Percentiles rank a stretch among this genome's conserved stretches.
These are phyloP conservation scores for Crenuchus spilurus DNA, from an alignment of 2,797 vertebrate species.

Conservation along the genomic window DNA sequence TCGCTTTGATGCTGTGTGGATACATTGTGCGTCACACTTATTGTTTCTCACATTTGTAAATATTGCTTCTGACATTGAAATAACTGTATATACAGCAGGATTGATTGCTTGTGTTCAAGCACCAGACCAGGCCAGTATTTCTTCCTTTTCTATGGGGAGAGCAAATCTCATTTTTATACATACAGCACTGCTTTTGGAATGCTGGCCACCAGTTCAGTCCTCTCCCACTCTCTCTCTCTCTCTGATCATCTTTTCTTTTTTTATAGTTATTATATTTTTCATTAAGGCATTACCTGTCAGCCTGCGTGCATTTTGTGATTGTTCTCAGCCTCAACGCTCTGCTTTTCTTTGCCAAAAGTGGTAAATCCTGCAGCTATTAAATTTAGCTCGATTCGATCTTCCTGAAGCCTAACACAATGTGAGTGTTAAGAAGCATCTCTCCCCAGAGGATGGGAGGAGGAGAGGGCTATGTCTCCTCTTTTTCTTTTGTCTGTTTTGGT, in stretches of 20 bases:
- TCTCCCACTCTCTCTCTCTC: constrained; percentile 6
- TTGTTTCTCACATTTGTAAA: constrained; percentile 13
- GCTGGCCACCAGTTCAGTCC: constrained; percentile 18
- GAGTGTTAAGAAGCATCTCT: constrained; percentile 65
- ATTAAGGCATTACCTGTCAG: constrained; percentile 32
- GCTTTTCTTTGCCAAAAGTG: constrained; percentile 31
- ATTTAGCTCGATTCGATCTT: constrained; percentile 56
- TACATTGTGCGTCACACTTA: neutral
- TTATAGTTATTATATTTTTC: constrained; percentile 17
- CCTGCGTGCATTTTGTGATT: constrained; percentile 16
- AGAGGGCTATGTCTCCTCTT: constrained; percentile 54
- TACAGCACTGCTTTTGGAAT: constrained; percentile 24
- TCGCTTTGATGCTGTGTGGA: neutral
- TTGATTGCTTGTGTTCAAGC: constrained; percentile 6
- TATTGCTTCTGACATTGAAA: constrained; percentile 18
- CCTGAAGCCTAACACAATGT: constrained; percentile 50
- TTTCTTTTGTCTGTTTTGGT: constrained; percentile 56
- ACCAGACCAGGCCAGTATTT: neutral
- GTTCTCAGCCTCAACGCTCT: constrained; percentile 10
- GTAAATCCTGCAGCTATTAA: constrained; percentile 45
- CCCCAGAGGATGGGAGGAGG: constrained; percentile 55
- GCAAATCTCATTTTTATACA: constrained; percentile 22
- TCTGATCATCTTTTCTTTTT: constrained; percentile 31
- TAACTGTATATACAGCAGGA: constrained; percentile 12
- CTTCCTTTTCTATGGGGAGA: neutral